Evolutionary conservation across 2,888 invertebrate genomes (phyloP), one percentile per base, ranked within the genome.

Genomic region (Ischnus inquisitorius): DNA sequence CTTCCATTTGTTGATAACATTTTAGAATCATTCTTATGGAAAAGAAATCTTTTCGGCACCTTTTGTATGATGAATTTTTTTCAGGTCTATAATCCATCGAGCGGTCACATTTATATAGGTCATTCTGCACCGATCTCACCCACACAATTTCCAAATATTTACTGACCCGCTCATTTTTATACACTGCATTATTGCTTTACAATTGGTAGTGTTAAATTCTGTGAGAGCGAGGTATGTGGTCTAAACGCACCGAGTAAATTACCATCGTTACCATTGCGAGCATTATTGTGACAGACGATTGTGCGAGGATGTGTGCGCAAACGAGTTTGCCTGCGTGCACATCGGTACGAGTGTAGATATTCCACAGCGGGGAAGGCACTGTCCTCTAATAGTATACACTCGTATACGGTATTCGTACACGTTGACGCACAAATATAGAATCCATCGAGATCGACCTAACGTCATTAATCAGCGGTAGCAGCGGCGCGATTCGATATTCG

Each of bases 391-490:
- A 65, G 65, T 65, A 25, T 41, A 64, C 75, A 65, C 54, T 25
- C n/a, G n/a, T 22, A 54, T 54, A 64, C 39, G 16, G 51, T 34
- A 62, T 62, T 6, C 46, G n/a, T 12, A 34, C 12, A 16, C 43
- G 57, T 14, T 28, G 12, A 14, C 10, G 39, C 19, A 57, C n/a
- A 43, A 57, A 57, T 72, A 54, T 51, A 51, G 22, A 25, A 64
- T 34, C 16, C 64, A 39, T 14, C 8, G 64, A 19, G 34, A 25
- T 19, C 41, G 62, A 41, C 39, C 65, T 75, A 51, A 65, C 39
- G 51, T 75, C 65, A 65, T 75, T 75, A 75, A 75, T 75, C 65
- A 75, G 65, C 54, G 65, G 51, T 65, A 74, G 60, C 46, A 54
- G 74, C 43, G 51, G 74, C 43, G 65, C 41, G 62, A 65, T 75